phyloP scores from a whole-genome alignment of 2,113 vertebrate species.

The Andinoacara biseriatus region DNA sequence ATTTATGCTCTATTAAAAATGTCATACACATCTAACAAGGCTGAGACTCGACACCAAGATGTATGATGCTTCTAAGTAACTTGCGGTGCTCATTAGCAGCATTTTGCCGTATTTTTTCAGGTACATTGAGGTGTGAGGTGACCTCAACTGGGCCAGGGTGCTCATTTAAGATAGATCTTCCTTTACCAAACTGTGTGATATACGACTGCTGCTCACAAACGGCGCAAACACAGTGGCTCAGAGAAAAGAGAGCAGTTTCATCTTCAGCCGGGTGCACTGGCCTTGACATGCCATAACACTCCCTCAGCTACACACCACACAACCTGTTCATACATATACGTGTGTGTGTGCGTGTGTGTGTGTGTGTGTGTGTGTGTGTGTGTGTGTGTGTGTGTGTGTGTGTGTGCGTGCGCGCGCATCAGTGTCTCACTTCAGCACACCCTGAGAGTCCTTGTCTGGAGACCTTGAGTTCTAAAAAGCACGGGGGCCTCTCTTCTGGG shows the following conservation, averaged over 20 bases:
- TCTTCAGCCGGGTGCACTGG: conserved; percentile 49
- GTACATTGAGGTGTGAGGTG: background rate
- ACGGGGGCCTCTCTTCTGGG: conserved; percentile 74
- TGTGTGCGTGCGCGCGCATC: conserved; percentile 27
- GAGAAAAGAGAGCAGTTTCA: conserved; percentile 49
- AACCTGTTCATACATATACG: background rate
- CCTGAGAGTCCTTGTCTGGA: conserved; percentile 85
- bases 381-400: conserved; percentile 19
- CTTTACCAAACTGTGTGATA: conserved; percentile 20
- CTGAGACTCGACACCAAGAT: background rate
- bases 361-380: conserved; percentile 24
- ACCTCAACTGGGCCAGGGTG: conserved; percentile 15
- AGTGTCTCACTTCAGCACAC: conserved; percentile 66
- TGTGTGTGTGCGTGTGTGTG: conserved; percentile 34
- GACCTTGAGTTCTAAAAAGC: conserved; percentile 85
- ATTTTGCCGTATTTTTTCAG: background rate
- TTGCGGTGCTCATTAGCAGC: background rate
- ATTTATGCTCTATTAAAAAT: background rate
- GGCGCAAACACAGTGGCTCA: conserved; percentile 17
- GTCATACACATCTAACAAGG: background rate
- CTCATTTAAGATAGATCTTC: conserved; percentile 24
- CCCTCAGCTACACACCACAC: conserved; percentile 28
- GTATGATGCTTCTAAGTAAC: background rate
- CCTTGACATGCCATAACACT: conserved; percentile 75
- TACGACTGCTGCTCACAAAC: conserved; percentile 10